Conservation (phyloP, 2,797 vertebrate species). For the Tinamus major region DNA sequence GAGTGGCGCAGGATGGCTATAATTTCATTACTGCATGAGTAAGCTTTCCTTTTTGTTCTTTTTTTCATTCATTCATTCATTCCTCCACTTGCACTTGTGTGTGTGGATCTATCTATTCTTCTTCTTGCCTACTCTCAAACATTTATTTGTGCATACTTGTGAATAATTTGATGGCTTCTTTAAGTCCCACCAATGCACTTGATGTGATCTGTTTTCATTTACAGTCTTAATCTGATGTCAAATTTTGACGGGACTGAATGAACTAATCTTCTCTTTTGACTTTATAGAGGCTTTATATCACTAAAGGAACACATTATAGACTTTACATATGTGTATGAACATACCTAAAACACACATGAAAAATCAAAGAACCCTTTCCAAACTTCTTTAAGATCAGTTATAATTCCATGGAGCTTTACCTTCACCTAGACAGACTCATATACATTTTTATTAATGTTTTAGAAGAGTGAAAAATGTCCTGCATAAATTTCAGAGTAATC, state of each 20-base stretch:
- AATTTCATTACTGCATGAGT: neutral
- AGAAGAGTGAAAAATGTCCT: conserved; percentile 21
- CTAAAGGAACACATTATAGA: neutral
- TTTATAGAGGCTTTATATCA: neutral
- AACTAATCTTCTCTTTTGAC: neutral
- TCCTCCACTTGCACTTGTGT: neutral
- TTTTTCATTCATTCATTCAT: neutral
- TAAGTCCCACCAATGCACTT: rapidly evolving
- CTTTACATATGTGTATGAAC: neutral
- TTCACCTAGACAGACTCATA: neutral
- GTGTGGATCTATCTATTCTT: rapidly evolving
- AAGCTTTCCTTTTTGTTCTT: neutral
- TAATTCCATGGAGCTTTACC: neutral
- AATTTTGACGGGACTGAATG: neutral
- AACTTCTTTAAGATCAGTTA: neutral
- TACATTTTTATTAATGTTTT: conserved; percentile 48
- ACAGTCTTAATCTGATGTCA: neutral
- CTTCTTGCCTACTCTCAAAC: neutral
- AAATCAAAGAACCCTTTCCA: neutral
- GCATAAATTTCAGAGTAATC: conserved; percentile 35
- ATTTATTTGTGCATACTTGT: neutral
- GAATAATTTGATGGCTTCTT: neutral
- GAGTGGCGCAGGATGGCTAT: neutral
- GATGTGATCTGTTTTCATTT: neutral
- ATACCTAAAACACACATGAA: neutral